Percentiles rank a stretch among this genome's conserved stretches.
These are phyloP conservation scores for Delphinus delphis DNA, from an alignment of 2,113 vertebrate genomes.

Conservation along the genomic window DNA sequence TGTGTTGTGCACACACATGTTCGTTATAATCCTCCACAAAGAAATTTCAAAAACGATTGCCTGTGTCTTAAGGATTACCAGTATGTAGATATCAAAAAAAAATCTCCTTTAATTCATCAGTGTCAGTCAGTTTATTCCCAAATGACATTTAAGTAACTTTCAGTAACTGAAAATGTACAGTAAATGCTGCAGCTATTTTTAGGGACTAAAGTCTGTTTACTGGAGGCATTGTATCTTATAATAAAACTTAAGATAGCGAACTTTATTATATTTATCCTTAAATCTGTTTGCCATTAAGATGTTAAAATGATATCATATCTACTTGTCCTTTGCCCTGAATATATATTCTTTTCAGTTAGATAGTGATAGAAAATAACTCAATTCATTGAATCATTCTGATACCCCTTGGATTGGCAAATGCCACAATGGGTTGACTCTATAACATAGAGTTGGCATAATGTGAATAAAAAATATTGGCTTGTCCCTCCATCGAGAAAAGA, in stretches of 20 bases:
- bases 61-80: not conserved
- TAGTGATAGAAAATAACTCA: slow-evolving; percentile 20
- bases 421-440: not conserved
- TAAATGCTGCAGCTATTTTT: not conserved
- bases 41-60: not conserved
- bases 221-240: slow-evolving; percentile 35
- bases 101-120: not conserved
- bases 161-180: not conserved
- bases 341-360: slow-evolving; percentile 54
- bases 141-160: slow-evolving; percentile 23
- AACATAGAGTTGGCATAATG: not conserved
- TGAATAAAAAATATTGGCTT: not conserved
- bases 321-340: slow-evolving; percentile 16
- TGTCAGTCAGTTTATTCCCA: not conserved
- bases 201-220: slow-evolving; percentile 13
- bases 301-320: slow-evolving; percentile 58
- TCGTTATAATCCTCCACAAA: not conserved
- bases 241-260: slow-evolving; percentile 19
- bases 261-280: slow-evolving; percentile 64
- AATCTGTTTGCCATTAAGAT: slow-evolving; percentile 69
- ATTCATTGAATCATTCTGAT: not conserved
- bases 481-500: slow-evolving; percentile 42
- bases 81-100: not conserved
- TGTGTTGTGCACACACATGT: not conserved
- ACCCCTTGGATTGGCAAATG: not conserved